Evolutionary conservation across 2,888 invertebrate species (phyloP).

Genomic region (Syrista parreyssii): DNA sequence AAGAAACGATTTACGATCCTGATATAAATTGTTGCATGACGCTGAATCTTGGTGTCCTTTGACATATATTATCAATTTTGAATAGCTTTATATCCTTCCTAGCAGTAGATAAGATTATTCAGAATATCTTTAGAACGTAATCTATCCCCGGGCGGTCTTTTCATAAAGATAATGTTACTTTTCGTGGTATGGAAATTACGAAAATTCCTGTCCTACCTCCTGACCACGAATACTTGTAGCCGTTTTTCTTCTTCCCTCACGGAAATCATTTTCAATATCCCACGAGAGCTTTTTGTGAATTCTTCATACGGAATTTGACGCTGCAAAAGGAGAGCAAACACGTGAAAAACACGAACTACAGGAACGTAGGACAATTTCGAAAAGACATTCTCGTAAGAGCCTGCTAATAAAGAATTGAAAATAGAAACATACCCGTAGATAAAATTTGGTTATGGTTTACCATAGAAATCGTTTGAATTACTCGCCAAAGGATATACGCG

Average conservation of each 20-base stretch:
- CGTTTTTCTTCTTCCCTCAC: too few species aligned
- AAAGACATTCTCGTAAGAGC: too few species aligned
- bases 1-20: background rate
- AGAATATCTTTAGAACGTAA: too few species aligned
- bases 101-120: background rate
- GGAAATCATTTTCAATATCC: too few species aligned
- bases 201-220: too few species aligned
- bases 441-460: background rate
- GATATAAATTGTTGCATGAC: background rate
- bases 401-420: background rate
- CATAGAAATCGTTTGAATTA: background rate
- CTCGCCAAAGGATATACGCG: background rate
- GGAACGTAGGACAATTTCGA: background rate
- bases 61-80: background rate
- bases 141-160: too few species aligned
- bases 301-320: too few species aligned
- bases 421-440: background rate
- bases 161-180: too few species aligned
- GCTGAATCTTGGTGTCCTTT: background rate
- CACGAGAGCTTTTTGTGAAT: too few species aligned
- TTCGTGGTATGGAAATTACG: too few species aligned
- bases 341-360: background rate
- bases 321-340: too few species aligned
- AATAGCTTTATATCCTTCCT: background rate
- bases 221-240: too few species aligned